Percentiles rank a stretch among this genome's conserved stretches.
phyloP scores from a whole-genome alignment of 2,113 vertebrate genomes.

The Ptychochromis oligacanthus region DNA sequence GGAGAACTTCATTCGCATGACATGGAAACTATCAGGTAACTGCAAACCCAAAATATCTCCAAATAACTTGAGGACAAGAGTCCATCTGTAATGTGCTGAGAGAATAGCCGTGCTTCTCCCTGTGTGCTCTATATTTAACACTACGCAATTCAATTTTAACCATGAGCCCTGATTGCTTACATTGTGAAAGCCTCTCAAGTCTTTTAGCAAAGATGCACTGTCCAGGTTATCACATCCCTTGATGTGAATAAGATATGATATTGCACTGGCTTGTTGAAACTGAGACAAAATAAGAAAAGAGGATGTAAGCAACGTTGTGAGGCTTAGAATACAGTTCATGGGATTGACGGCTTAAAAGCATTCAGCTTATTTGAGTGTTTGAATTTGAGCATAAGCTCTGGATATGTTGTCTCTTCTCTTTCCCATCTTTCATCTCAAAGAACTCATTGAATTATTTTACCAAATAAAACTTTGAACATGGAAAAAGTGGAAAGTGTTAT shows the following conservation, averaged over 20 bases:
- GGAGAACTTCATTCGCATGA: background rate
- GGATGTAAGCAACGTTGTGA: slow-evolving; percentile 29
- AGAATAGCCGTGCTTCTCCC: slow-evolving; percentile 32
- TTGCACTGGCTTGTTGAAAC: slow-evolving; percentile 40
- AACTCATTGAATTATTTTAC: background rate
- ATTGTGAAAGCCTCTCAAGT: slow-evolving; percentile 56
- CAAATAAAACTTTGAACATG: background rate
- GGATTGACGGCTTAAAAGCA: background rate
- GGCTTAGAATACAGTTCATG: slow-evolving; percentile 13
- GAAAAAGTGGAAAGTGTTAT: background rate
- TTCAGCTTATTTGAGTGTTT: background rate
- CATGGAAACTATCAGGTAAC: background rate
- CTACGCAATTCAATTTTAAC: slow-evolving; percentile 67
- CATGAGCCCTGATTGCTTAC: slow-evolving; percentile 62
- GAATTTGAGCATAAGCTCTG: background rate
- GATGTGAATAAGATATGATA: slow-evolving; percentile 68
- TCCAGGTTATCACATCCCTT: slow-evolving; percentile 48
- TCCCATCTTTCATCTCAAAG: background rate
- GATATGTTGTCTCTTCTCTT: background rate
- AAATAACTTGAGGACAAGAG: background rate
- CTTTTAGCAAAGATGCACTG: slow-evolving; percentile 51
- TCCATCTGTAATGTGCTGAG: background rate
- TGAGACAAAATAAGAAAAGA: slow-evolving; percentile 24
- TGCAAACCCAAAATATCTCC: background rate
- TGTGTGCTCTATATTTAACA: slow-evolving; percentile 63